These are phyloP conservation scores for Drosophila subpulchrella DNA, from an alignment of 1,140 invertebrate species.

Conservation along the genomic window DNA sequence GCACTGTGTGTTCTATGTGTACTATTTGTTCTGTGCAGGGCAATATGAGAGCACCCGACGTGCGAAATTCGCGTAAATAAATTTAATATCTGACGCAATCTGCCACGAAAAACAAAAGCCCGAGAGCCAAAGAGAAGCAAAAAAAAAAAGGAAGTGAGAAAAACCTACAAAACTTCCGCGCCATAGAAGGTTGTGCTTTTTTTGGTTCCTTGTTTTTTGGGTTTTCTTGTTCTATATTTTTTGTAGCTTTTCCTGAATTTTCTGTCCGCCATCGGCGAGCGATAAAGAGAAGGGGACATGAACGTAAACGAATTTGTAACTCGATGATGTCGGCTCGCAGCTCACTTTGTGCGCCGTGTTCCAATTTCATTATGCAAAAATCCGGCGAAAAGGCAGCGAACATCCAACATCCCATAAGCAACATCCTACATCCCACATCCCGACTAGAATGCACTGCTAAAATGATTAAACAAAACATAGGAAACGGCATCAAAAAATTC, in stretches of 20 bases:
- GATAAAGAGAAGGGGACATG: slow-evolving; percentile 35
- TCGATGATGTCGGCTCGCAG: slow-evolving; percentile 46
- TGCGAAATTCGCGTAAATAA: slow-evolving; percentile 74
- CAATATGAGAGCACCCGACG: slow-evolving; percentile 50
- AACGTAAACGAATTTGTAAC: slow-evolving; percentile 68
- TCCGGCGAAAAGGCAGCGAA: slow-evolving; percentile 31
- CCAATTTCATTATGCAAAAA: slow-evolving; percentile 63
- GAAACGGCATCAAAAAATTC: not conserved
- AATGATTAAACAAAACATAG: slow-evolving; percentile 53
- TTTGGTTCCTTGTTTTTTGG: not conserved
- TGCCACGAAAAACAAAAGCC: slow-evolving; percentile 48
- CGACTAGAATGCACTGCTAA: slow-evolving; percentile 25
- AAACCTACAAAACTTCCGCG: slow-evolving; percentile 7
- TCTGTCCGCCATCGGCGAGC: slow-evolving; percentile 12
- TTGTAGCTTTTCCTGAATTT: not conserved
- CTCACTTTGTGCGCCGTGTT: slow-evolving; percentile 52
- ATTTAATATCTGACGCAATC: slow-evolving; percentile 78
- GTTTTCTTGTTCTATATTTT: slow-evolving; percentile 4
- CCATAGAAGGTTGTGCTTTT: slow-evolving; percentile 4
- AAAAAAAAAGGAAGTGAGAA: slow-evolving; percentile 13
- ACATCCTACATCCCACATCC: not conserved
- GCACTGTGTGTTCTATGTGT: not conserved
- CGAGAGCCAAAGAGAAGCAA: slow-evolving; percentile 4
- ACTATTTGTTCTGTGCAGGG: not conserved
- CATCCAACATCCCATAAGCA: not conserved